Evolutionary conservation across 2,797 vertebrate genomes (phyloP), one percentile per base, ranked within the genome.

Genomic region (Decapterus maruadsi): DNA sequence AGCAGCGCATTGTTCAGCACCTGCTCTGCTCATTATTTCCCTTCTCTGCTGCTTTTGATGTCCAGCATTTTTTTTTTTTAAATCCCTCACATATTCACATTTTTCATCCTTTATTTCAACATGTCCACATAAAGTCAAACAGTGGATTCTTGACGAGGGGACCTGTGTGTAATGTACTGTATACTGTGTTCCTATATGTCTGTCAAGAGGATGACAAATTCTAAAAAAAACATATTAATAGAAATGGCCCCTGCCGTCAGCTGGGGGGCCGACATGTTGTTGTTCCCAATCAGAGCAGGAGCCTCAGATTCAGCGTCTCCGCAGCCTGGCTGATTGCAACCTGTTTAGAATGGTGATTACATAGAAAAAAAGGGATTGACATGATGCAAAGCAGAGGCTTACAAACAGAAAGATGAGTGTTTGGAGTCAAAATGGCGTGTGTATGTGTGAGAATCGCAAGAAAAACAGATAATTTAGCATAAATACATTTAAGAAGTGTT

Each of bases 281-380:
- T 79, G 66, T 85, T 88, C 66, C 67, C 75, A 89, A 92, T 91
- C 87, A 90, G 72, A 86, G 83, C 55, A n/a, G 68, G 62, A 65
- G 56, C 67, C 75, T 78, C 61, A 55, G 51, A 86, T 73, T 65
- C 43, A 77, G 84, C 74, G 55, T 66, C 72, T 76, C 46, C 55
- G 29, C 58, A 20, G 59, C 68, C 51, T 3, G 58, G n/a, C 84
- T 91, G 91, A 91, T 90, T 90, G 85, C 83, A 75, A 53, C 61
- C 81, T 80, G 78, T 80, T 88, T 85, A 84, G 63, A 72, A 78
- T 68, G 77, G 76, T 82, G 84, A 89, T 87, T 92, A 74, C 67
- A 75, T 6, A 64, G 72, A 78, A 79, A 61, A 58, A 71, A 53
- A 48, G 54, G 45, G 69, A 60, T 61, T 8, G 51, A 34, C 69